Evolutionary conservation across 2,888 invertebrate genomes (phyloP), one percentile per base, ranked within the genome.

Genomic region (Parnassius smintheus): DNA sequence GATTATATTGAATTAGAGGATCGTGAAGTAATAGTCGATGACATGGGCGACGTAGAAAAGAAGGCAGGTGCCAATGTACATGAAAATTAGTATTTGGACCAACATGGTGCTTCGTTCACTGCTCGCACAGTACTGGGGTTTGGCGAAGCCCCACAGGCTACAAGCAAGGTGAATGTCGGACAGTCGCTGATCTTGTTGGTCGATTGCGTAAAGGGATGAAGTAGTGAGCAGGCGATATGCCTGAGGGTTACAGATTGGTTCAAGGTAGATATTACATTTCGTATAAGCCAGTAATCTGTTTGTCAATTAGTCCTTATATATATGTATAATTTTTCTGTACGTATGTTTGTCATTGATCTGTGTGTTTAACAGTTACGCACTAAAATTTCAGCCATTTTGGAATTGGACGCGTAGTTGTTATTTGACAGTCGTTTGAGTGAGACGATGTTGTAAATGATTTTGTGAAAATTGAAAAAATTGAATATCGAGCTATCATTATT

Each of bases 11-110:
- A 46, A 56, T 74, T 68, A 78, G 12, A 79, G 69, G 44, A 78
- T 80, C 2, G 86, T 83, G 56, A 91, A 76, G 70, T 91, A 91
- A 66, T 89, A 91, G 69, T 92, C 92, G 64, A 92, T 90, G 60
- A 92, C 83, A 61, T 91, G 89, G 1, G 88, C 91, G 49, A 91
- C 85, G 72, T 92, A 92, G 75, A 92, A 90, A 56, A 92, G 67
- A 13, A 92, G 77, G 70, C 91, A 92, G 10, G 88, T 88, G 61
- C 83, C 89, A 61, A 92, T 89, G 78, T 92, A 92, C 86, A 92
- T 89, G 80, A 92, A 90, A 55, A 92, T 89, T 18, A 92, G 81
- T 53, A 92, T 90, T 70, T 92, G 92, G 12, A 92, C 88, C 78
- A 92, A 80, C 92, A 92, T 92, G 77, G 71, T 85, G 64, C 62